Evolutionary conservation across 2,888 invertebrate species (phyloP).

Genomic region (Melitaea athalia): DNA sequence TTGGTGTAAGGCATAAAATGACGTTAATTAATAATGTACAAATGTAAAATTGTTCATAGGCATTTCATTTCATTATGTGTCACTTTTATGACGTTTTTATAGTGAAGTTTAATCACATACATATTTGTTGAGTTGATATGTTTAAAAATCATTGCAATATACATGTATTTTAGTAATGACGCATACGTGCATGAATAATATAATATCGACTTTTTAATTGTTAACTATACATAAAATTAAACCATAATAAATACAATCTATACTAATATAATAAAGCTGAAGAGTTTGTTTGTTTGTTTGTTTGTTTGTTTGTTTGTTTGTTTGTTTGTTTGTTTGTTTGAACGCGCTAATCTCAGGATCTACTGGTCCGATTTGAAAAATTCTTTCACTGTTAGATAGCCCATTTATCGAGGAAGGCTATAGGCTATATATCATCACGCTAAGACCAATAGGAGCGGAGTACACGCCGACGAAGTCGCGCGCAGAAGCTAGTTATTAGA

Average conservation of each 20-base stretch:
- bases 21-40: background rate
- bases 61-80: slow-evolving; percentile 13
- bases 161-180: background rate
- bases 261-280: no score
- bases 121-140: background rate
- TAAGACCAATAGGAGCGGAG: no score
- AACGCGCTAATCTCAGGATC: no score
- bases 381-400: no score
- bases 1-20: slow-evolving; percentile 4
- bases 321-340: no score
- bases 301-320: no score
- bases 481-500: no score
- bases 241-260: background rate
- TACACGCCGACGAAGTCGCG: no score
- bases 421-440: no score
- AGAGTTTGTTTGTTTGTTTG: no score
- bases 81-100: slow-evolving; percentile 6
- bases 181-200: background rate
- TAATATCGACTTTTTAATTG: background rate
- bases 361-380: no score
- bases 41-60: slow-evolving; percentile 9
- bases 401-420: no score
- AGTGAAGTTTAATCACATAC: slow-evolving; percentile 1
- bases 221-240: background rate
- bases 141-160: slow-evolving; percentile 13